Base-by-base conservation (phyloP, 2,888 invertebrate species). In the Bombylius major region DNA sequence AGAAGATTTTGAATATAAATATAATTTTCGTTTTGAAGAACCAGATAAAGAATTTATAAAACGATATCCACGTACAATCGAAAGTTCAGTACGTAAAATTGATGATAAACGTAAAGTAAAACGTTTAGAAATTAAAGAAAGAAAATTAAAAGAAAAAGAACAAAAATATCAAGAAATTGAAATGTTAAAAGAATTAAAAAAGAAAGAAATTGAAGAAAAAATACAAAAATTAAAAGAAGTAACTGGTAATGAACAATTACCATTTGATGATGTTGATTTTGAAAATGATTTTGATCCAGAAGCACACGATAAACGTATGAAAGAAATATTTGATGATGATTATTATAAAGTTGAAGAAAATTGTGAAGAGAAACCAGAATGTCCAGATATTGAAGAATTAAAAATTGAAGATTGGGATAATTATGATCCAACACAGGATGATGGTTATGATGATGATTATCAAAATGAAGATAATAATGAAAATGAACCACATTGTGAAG, bases 21-120 rank as follows among this genome's bases (percentile, higher is more conserved):
- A 87, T 72, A 97, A 98, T 77, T 96, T 94, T 72, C 81, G 98
- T 60, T 98, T 87, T 72, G 96, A 99, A 72, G 96, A 98, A 72
- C 97, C 95, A 0, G 96, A 97, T 72, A 82, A 86, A 51, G 92
- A 95, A 64, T 95, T 87, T 73, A 86, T 90, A 23, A 93, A 94
- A 76, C 81, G 90, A 11, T 97, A 89, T 77, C 98, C 98, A 0
- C 82, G 98, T 61, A 91, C 89, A 0, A 82, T 98, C 70, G 83
- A 85, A 58, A 83, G 83, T 70, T 88, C 90, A 4, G 75, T 96
- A 60, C 81, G 98, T 6, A 82, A 82, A 39, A 86, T 84, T 58
- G 89, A 94, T 70, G 87, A 86, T 47, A 81, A 82, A 55, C 80
- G 96, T 54, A 82, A 90, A 59, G 76, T 83, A 46, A 89, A 93